Evolutionary conservation across 2,888 invertebrate species (phyloP).

Genomic region (Agrochola litura): DNA sequence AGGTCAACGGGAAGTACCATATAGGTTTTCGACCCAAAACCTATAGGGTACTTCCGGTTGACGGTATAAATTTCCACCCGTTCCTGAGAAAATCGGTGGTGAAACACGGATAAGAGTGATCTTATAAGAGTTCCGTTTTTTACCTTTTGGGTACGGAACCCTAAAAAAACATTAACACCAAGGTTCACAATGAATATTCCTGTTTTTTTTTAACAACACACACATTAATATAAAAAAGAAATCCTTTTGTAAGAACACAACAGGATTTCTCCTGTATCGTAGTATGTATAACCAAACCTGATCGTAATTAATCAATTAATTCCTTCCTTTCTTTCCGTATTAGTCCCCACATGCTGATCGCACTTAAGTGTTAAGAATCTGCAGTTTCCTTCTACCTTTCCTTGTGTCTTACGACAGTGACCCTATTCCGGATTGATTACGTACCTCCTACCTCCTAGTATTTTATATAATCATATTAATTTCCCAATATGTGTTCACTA

Average conservation of each 20-base stretch:
- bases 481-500: constrained; percentile 18
- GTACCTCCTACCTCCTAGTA: neutral
- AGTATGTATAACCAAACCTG: no score
- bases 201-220: no score
- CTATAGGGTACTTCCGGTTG: no score
- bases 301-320: neutral
- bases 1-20: no score
- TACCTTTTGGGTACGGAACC: no score
- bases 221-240: neutral
- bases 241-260: neutral
- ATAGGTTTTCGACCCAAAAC: no score
- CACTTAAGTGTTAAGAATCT: neutral
- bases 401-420: neutral
- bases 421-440: neutral
- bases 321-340: neutral
- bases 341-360: neutral
- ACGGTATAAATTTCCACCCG: no score
- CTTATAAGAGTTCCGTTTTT: no score
- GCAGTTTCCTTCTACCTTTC: neutral
- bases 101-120: no score
- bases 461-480: neutral
- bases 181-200: neutral
- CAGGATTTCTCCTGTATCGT: no score
- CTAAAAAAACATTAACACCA: no score
- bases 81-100: no score